Evolutionary conservation across 1,140 invertebrate species (phyloP).

Genomic region (Papilio glaucus): DNA sequence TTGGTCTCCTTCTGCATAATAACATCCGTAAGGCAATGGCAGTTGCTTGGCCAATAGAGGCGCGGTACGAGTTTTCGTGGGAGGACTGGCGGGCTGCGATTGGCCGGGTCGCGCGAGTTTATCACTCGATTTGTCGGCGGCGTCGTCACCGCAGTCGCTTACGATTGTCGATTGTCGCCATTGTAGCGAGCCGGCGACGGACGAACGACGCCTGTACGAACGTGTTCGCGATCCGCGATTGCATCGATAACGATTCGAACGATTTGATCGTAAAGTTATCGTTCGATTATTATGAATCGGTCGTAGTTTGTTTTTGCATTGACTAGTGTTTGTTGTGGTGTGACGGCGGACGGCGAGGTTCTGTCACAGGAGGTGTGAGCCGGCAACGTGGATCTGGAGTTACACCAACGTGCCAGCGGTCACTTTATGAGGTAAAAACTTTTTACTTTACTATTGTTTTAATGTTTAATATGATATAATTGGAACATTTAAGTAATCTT

Average conservation of each 20-base stretch:
- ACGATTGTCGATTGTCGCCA: constrained; percentile 81
- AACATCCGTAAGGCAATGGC: constrained; percentile 81
- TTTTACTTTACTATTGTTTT: too few species aligned
- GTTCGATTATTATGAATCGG: constrained; percentile 50
- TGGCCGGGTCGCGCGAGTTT: constrained; percentile 64
- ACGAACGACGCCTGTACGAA: constrained; percentile 61
- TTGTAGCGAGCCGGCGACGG: constrained; percentile 70
- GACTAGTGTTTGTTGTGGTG: constrained; percentile 65
- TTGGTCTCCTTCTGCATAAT: constrained; percentile 81
- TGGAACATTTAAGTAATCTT: too few species aligned
- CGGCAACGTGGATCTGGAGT: constrained; percentile 73
- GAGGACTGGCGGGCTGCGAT: constrained; percentile 65
- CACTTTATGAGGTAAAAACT: constrained; percentile 77
- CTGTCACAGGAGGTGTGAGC: constrained; percentile 47
- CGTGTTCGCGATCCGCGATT: constrained; percentile 66
- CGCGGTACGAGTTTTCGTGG: constrained; percentile 63
- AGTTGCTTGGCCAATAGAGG: constrained; percentile 77
- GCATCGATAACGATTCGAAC: constrained; percentile 62
- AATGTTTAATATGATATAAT: too few species aligned
- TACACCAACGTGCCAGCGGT: constrained; percentile 79
- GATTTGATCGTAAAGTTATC: constrained; percentile 59
- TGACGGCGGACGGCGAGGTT: constrained; percentile 52
- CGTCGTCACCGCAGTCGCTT: constrained; percentile 72
- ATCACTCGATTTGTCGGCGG: constrained; percentile 77
- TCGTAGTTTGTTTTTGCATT: constrained; percentile 48